phyloP scores from a whole-genome alignment of 2,888 invertebrate species.

The Eupithecia abbreviata region DNA sequence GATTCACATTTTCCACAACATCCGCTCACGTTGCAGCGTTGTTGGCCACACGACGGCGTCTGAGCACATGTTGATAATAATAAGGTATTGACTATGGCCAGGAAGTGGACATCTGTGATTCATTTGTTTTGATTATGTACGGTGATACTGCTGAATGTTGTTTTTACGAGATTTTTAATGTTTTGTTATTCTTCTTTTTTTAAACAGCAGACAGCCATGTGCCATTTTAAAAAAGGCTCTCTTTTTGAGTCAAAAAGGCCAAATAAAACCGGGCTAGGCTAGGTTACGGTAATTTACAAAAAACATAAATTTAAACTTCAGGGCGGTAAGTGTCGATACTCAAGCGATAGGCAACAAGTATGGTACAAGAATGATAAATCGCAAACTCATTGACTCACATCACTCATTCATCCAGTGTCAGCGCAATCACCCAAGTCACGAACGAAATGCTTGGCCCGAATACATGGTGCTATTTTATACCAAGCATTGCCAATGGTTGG shows the following conservation, averaged over 20 bases:
- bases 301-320: not conserved
- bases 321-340: not conserved
- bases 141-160: not conserved
- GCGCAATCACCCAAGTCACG: conserved; percentile 45
- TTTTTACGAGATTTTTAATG: not conserved
- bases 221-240: not conserved
- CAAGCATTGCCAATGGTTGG: not conserved
- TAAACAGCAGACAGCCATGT: too few species aligned
- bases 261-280: not conserved
- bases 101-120: conserved; percentile 13
- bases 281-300: not conserved
- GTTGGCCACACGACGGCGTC: conserved; percentile 2
- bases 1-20: conserved; percentile 10
- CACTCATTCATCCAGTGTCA: conserved; percentile 30
- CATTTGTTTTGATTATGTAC: conserved; percentile 1
- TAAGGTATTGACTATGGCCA: conserved; percentile 4
- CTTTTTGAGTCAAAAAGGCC: not conserved
- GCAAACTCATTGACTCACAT: conserved; percentile 26
- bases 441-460: conserved; percentile 31
- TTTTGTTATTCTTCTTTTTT: not conserved
- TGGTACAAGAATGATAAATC: conserved; percentile 28
- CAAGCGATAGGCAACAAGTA: conserved; percentile 10
- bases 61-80: conserved; percentile 3
- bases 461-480: conserved; percentile 2
- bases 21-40: conserved; percentile 15